These are phyloP conservation scores for Telenomus remus DNA, from an alignment of 1,140 invertebrate species.

Conservation along the genomic window DNA sequence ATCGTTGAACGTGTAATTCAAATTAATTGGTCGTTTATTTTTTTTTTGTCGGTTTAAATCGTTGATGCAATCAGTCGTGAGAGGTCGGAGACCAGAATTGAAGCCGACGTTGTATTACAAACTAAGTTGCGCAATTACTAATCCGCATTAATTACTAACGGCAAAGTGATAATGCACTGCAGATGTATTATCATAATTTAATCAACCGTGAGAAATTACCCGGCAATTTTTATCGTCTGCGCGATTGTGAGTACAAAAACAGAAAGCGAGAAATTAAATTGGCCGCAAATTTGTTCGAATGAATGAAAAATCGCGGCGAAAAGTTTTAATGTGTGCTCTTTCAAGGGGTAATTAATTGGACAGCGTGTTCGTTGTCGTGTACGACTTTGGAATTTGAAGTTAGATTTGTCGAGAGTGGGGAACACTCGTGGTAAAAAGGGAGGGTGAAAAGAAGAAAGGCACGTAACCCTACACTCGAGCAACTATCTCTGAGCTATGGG, in stretches of 20 bases:
- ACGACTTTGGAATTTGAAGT: too few species aligned
- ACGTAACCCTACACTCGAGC: not conserved
- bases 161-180: conserved; percentile 19
- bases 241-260: not conserved
- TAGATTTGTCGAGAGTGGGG: too few species aligned
- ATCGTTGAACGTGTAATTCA: too few species aligned
- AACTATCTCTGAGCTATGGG: not conserved
- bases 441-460: not conserved
- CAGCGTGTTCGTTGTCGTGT: too few species aligned
- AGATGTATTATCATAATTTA: conserved; percentile 29
- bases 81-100: too few species aligned
- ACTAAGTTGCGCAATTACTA: conserved; percentile 16
- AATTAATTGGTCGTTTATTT: too few species aligned
- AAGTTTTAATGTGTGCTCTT: too few species aligned
- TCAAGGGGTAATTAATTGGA: too few species aligned
- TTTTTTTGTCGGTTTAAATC: too few species aligned
- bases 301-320: not conserved
- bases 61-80: too few species aligned
- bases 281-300: not conserved
- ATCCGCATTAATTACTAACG: conserved; percentile 33
- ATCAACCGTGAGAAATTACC: conserved; percentile 17
- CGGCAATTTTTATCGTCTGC: not conserved
- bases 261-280: not conserved
- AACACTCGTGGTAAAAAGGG: not conserved
- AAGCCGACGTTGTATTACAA: too few species aligned